Evolutionary conservation across 2,888 invertebrate species (phyloP), one percentile per base, ranked within the genome.

Genomic region (Idaea biselata): DNA sequence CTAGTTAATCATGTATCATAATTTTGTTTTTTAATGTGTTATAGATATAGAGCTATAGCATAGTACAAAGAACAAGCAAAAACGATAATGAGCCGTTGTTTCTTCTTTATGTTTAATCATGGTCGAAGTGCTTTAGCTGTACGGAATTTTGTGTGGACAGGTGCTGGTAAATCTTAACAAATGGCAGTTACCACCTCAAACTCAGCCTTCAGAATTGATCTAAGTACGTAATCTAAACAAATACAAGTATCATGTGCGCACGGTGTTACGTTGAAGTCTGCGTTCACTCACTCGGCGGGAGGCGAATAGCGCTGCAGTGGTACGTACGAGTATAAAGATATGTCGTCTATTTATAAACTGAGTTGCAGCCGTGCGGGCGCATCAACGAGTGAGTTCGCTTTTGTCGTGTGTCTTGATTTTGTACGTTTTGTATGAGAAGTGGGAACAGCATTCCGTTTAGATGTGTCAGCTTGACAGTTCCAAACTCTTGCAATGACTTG

Each of bases 281-380:
- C 83, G 80, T 77, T 81, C 78, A 78, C 80, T 85, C 87, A 83
- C 86, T 85, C 83, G 75, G 84, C 81, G 88, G 91, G 91, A 90
- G 91, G 88, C 84, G 80, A 76, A 77, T 73, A 74, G 76, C 81
- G 75, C 69, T 83, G 81, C 82, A 79, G 74, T 77, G 83, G 83
- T 82, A 82, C 84, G 44, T 44, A 14, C 11, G 83, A 84, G 44
- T 44, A 11, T 44, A 83, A 84, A 89, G 88, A 90, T 87, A 87
- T 84, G 87, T 83, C 83, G 80, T 86, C 89, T 91, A 91, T 91
- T 90, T 89, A 88, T 91, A 91, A 25, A 81, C 83, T 73, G 82
- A 77, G 77, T 80, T 87, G 44, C 44, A 44, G 44, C 44, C 82
- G 79, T 72, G 80, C 82, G 81, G 78, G 78, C 82, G 83, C 85